Evolutionary conservation across 2,888 invertebrate genomes (phyloP), one percentile per base, ranked within the genome.

Genomic region (Habroteleia sp.): DNA sequence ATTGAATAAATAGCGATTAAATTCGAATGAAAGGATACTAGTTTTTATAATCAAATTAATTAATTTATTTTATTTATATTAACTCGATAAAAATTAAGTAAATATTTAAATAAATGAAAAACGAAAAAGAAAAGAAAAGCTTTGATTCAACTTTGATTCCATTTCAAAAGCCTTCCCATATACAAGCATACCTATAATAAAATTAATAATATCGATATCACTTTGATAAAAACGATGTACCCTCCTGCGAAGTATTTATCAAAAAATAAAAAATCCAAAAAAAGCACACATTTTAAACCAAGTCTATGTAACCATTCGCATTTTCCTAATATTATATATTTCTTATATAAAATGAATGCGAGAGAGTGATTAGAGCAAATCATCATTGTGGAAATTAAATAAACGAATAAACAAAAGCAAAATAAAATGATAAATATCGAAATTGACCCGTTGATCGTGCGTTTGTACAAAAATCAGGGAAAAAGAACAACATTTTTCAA

Each of bases 181-280:
- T 44, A 35, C 44, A 54, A 54, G 29, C 27, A 48, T 48, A 56
- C 39, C 2, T 46, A 66, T 65, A 41, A 27, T 44, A 37, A 42
- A 44, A 33, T n/a, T 54, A 71, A 62, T 56, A 35, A 48, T 56
- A 63, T 63, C 37, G 50, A 63, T 56, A 72, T 56, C 72, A 72
- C 56, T 72, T 71, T 44, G 60, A 48, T 65, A 44, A 69, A 62
- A 60, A 50, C 0, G 54, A 54, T 27, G 44, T 33, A 48, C 16
- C 33, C 52, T 35, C 37, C 50, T 41, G 56, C 56, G 10, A 68
- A 58, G 8, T 35, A 69, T 69, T 60, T 69, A 68, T 58, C 41
- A 37, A 48, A 68, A 68, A 63, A 60, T 37, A 27, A 58, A 56
- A 41, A 20, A 13, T 7, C 20, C 6, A 56, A 41, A 39, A 54